Evolutionary conservation across 2,113 vertebrate genomes (phyloP).

Genomic region (Saguinus imperator): DNA sequence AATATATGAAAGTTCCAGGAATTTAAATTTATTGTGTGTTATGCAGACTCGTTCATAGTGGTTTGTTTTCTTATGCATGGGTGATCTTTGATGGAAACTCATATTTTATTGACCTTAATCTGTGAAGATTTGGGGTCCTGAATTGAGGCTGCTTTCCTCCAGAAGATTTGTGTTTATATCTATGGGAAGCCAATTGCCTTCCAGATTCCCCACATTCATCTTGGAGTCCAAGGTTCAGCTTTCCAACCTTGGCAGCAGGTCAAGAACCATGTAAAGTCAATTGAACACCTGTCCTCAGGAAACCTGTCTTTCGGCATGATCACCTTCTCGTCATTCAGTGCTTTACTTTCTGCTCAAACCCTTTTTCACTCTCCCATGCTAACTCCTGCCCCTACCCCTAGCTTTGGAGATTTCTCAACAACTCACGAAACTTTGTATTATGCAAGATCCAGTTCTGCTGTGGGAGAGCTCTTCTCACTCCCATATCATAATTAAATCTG

Average conservation of each 20-base stretch:
- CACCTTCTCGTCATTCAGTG: neutral
- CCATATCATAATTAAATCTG: neutral
- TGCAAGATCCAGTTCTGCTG: neutral
- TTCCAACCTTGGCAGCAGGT: neutral
- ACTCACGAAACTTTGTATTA: neutral
- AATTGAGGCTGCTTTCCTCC: neutral
- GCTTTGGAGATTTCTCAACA: neutral
- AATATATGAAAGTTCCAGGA: neutral
- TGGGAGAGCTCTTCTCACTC: neutral
- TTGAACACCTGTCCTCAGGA: neutral
- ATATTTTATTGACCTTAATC: neutral
- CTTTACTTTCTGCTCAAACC: neutral
- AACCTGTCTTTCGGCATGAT: neutral
- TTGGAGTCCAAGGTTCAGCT: neutral
- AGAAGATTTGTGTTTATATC: neutral
- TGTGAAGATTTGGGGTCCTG: neutral
- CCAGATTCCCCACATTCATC: neutral
- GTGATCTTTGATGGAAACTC: neutral
- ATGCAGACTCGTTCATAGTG: neutral
- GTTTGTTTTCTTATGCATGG: neutral
- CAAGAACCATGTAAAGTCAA: neutral
- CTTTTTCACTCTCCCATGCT: neutral
- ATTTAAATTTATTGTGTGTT: conserved; percentile 11
- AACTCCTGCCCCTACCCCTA: rapidly evolving
- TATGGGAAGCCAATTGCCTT: neutral